Evolutionary conservation across 2,113 vertebrate genomes (phyloP).

Genomic region (Microcebus griseorufus): DNA sequence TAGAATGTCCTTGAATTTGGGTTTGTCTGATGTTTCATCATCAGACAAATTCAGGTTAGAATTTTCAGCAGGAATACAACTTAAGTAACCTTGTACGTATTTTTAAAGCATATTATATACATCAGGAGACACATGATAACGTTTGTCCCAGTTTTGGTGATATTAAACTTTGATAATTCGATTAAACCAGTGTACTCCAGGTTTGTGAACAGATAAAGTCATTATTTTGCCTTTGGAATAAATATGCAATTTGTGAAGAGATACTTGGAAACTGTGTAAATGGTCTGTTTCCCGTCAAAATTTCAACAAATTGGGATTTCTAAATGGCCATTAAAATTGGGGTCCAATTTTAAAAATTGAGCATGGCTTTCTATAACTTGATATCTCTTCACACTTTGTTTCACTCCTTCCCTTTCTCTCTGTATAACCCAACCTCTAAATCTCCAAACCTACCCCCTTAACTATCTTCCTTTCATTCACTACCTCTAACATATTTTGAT

Average conservation of each 20-base stretch:
- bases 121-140: background rate
- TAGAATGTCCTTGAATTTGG: background rate
- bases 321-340: background rate
- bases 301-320: conserved; percentile 1
- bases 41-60: background rate
- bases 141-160: background rate
- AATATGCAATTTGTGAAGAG: background rate
- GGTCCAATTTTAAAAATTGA: background rate
- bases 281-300: background rate
- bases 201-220: background rate
- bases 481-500: background rate
- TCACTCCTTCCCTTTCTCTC: background rate
- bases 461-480: background rate
- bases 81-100: background rate
- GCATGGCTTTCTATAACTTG: background rate
- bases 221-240: background rate
- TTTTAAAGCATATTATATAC: background rate
- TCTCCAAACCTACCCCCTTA: background rate
- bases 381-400: background rate
- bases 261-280: background rate
- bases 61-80: background rate
- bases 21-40: background rate
- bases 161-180: conserved; percentile 18
- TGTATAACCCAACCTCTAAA: background rate
- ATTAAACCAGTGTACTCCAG: background rate